Percentiles rank a stretch among this genome's conserved stretches.
phyloP scores from a whole-genome alignment of 2,888 invertebrate species.

The Agrochola lota region DNA sequence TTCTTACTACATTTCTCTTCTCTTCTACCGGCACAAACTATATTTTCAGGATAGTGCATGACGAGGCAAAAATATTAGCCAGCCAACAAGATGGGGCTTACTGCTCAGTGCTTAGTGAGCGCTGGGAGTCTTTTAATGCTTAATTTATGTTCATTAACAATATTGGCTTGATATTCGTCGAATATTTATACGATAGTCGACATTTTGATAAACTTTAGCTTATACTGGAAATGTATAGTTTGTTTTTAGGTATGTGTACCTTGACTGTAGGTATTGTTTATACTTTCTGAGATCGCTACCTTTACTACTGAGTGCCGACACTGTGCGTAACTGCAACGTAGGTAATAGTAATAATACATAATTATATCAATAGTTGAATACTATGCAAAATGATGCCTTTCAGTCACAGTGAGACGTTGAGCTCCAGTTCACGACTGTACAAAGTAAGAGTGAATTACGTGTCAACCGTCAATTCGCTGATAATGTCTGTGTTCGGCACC shows the following conservation, averaged over 20 bases:
- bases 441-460: conserved; percentile 12
- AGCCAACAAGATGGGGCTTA: not conserved
- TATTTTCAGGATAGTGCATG: no score
- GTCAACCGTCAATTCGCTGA: not conserved
- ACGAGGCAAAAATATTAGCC: no score
- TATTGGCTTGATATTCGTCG: not conserved
- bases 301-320: not conserved
- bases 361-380: not conserved
- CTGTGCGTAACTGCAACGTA: not conserved
- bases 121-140: not conserved
- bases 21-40: no score
- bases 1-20: no score
- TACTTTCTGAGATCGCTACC: not conserved
- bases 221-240: not conserved
- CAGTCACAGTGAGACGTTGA: not conserved
- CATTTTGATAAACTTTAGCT: not conserved
- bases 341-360: not conserved
- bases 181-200: not conserved
- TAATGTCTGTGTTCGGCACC: not conserved
- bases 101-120: not conserved
- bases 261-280: no score
- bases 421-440: not conserved
- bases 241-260: not conserved
- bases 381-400: not conserved
- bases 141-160: not conserved